A percentile compares a stretch with the other conserved stretches of the same genome.
These are phyloP conservation scores for Lasioglossum albipes DNA, from an alignment of 1,140 invertebrate genomes.

Conservation along the genomic window DNA sequence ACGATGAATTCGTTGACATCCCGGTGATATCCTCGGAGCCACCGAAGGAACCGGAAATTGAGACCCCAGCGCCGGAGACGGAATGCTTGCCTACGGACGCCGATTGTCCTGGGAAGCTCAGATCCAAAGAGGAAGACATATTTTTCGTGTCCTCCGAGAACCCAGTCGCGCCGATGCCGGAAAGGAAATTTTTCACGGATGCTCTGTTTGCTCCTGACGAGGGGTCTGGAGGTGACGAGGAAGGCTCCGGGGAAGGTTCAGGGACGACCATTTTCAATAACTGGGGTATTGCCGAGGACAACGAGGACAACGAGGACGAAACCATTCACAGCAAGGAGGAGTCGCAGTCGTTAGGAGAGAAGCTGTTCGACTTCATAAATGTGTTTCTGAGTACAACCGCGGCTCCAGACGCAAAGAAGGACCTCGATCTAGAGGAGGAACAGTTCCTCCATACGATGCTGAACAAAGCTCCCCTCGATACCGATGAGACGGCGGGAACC, in stretches of 20 bases:
- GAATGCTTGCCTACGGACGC: not conserved
- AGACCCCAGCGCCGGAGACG: constrained; percentile 37
- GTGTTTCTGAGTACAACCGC: constrained; percentile 38
- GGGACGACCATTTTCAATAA: constrained; percentile 63
- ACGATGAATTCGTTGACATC: not conserved
- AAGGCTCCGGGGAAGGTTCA: constrained; percentile 75
- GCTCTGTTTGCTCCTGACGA: constrained; percentile 41
- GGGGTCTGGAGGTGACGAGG: constrained; percentile 71
- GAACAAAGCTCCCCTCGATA: constrained; percentile 21
- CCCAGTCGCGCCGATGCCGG: not conserved
- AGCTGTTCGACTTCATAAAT: constrained; percentile 34
- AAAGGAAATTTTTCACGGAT: constrained; percentile 29
- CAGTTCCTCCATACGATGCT: constrained; percentile 63
- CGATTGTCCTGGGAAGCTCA: constrained; percentile 5
- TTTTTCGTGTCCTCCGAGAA: constrained; percentile 69
- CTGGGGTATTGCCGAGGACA: constrained; percentile 30
- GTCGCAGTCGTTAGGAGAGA: constrained; percentile 43
- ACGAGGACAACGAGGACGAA: not conserved
- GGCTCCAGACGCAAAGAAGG: constrained; percentile 57
- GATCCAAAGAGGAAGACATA: constrained; percentile 55
- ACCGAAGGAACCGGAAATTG: constrained; percentile 13
- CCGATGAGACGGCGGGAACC: not conserved
- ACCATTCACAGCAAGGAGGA: not conserved
- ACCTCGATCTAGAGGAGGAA: constrained; percentile 70
- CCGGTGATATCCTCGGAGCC: not conserved